Percentiles rank a stretch among this genome's conserved stretches.
phyloP scores from a whole-genome alignment of 2,888 invertebrate species.

The Exocentrus adspersus region DNA sequence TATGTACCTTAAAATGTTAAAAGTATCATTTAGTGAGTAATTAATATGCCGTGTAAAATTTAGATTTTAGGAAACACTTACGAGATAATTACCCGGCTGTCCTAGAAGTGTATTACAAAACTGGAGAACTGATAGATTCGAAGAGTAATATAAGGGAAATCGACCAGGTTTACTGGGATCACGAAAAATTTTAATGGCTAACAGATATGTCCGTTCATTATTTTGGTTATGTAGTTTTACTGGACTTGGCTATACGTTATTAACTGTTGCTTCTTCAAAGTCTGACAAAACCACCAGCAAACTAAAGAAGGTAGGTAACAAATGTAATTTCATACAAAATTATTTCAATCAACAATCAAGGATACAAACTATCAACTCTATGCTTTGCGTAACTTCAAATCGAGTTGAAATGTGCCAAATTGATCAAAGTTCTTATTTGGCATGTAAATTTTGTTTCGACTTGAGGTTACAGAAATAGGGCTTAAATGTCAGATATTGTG shows the following conservation, averaged over 20 bases:
- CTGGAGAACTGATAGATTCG: slow-evolving; percentile 72
- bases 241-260: slow-evolving; percentile 70
- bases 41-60: slow-evolving; percentile 48
- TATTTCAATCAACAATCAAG: too few species aligned
- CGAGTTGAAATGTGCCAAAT: too few species aligned
- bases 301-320: slow-evolving; percentile 46
- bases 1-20: too few species aligned
- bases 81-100: slow-evolving; percentile 72
- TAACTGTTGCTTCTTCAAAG: slow-evolving; percentile 68
- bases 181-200: slow-evolving; percentile 64
- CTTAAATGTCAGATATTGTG: too few species aligned
- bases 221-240: slow-evolving; percentile 72
- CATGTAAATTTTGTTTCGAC: too few species aligned
- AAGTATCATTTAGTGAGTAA: neutral
- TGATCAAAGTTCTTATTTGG: too few species aligned
- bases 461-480: too few species aligned
- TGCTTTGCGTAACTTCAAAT: too few species aligned
- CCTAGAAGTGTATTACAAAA: slow-evolving; percentile 75
- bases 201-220: slow-evolving; percentile 60
- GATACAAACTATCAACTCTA: too few species aligned
- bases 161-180: slow-evolving; percentile 69
- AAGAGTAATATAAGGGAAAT: slow-evolving; percentile 65
- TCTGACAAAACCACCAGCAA: slow-evolving; percentile 58
- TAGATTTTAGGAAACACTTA: slow-evolving; percentile 78
- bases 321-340: slow-evolving; percentile 12